phyloP scores from a whole-genome alignment of 2,888 invertebrate genomes.

The Arge pagana region DNA sequence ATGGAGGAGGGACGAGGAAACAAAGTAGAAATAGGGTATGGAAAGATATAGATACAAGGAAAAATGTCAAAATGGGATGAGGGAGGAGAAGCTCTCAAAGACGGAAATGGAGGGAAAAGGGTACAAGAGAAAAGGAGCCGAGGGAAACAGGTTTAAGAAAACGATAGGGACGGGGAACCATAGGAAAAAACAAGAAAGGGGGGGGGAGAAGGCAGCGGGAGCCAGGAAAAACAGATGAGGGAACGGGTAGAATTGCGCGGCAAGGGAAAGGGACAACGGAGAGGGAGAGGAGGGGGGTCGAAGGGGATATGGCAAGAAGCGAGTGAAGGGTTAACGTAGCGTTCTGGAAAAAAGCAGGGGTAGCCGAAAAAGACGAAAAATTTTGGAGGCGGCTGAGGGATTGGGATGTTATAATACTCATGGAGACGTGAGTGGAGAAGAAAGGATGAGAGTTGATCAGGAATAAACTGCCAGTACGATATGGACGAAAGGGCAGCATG shows the following conservation, averaged over 20 bases:
- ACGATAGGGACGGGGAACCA: too few relatives aligned
- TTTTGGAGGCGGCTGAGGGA: neutral
- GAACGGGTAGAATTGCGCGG: too few relatives aligned
- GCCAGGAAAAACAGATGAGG: too few relatives aligned
- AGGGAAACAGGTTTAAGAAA: too few relatives aligned
- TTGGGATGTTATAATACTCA: conserved; percentile 1
- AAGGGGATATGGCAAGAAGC: too few relatives aligned
- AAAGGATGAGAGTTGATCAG: neutral
- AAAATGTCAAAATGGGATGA: neutral
- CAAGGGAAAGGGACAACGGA: too few relatives aligned
- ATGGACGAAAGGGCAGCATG: neutral
- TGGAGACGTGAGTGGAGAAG: conserved; percentile 1
- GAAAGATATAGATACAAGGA: too few relatives aligned
- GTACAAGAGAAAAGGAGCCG: too few relatives aligned
- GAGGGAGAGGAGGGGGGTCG: too few relatives aligned
- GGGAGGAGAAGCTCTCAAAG: neutral
- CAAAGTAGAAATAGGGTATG: neutral
- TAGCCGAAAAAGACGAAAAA: neutral
- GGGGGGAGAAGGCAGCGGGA: too few relatives aligned
- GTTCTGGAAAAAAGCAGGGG: conserved; percentile 6
- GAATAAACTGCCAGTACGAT: neutral
- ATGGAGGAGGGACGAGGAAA: neutral
- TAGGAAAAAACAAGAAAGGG: too few relatives aligned
- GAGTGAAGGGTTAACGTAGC: too few relatives aligned
- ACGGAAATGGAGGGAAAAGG: neutral